These are phyloP conservation scores for Aleiodes leptofemur DNA, from an alignment of 2,888 invertebrate genomes.

Conservation along the genomic window DNA sequence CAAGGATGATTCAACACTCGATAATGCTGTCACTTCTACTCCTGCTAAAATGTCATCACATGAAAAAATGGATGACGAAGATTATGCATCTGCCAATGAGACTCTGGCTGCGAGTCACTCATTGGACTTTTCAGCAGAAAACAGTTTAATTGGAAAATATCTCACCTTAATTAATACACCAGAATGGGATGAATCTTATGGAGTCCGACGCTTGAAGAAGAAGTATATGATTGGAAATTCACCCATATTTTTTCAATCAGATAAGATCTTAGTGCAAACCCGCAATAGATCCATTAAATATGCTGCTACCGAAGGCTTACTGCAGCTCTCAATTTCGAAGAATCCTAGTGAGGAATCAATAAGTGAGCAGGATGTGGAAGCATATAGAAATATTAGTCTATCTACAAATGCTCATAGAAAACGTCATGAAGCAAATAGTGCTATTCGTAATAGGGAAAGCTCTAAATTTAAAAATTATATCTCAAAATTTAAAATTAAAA, in stretches of 20 bases:
- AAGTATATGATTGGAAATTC: background rate
- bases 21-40: too few species aligned
- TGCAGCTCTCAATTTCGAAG: background rate
- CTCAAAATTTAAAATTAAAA: background rate
- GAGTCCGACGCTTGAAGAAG: background rate
- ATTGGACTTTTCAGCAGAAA: too few species aligned
- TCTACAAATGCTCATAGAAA: conserved; percentile 20
- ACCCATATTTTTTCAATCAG: background rate
- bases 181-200: background rate
- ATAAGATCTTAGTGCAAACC: background rate
- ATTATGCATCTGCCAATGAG: too few species aligned
- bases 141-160: background rate
- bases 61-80: too few species aligned
- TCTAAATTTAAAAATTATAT: background rate
- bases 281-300: background rate
- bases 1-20: too few species aligned
- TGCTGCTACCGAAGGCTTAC: background rate
- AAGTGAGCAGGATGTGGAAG: background rate
- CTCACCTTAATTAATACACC: background rate
- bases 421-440: background rate
- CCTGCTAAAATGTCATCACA: too few species aligned
- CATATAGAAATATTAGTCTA: conserved; percentile 14
- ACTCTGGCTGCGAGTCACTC: background rate
- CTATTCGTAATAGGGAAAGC: background rate
- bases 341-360: background rate